Conservation (phyloP, 1,140 invertebrate genomes). For the Achatina immaculata region DNA sequence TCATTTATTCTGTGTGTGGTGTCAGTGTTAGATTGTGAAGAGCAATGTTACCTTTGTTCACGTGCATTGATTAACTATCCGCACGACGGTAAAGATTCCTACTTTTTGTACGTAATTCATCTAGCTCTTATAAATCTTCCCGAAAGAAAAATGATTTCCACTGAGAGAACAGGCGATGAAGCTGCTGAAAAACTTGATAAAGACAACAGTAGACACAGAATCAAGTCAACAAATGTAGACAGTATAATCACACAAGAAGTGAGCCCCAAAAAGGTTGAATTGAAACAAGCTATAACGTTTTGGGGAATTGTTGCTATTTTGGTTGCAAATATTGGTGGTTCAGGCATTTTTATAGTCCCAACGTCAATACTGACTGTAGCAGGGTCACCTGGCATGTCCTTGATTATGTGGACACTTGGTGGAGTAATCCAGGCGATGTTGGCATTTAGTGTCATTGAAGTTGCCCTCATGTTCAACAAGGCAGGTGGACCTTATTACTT, state of each 20-base stretch:
- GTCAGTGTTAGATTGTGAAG: no score
- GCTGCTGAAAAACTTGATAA: not conserved
- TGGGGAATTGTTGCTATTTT: slow-evolving; percentile 39
- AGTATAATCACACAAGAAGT: no score
- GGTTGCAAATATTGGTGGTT: slow-evolving; percentile 48
- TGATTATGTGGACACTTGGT: slow-evolving; percentile 49
- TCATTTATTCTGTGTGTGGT: no score
- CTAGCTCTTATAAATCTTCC: no score
- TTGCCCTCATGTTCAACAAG: slow-evolving; percentile 91
- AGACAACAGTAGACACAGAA: not conserved
- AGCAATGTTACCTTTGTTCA: no score
- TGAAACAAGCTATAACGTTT: slow-evolving; percentile 37
- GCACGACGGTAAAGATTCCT: no score
- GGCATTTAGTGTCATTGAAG: slow-evolving; percentile 94
- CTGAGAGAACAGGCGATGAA: no score
- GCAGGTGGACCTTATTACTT: slow-evolving; percentile 98
- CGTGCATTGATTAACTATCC: no score
- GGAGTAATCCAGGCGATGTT: slow-evolving; percentile 49
- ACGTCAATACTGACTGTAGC: slow-evolving; percentile 45
- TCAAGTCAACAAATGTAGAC: no score
- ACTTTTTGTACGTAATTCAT: no score
- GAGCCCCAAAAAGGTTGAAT: slow-evolving; percentile 31
- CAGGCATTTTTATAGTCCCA: slow-evolving; percentile 50
- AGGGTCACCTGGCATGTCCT: slow-evolving; percentile 48
- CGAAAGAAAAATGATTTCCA: no score